Conservation (phyloP, 2,797 vertebrate genomes). For the Oophaga sylvatica region DNA sequence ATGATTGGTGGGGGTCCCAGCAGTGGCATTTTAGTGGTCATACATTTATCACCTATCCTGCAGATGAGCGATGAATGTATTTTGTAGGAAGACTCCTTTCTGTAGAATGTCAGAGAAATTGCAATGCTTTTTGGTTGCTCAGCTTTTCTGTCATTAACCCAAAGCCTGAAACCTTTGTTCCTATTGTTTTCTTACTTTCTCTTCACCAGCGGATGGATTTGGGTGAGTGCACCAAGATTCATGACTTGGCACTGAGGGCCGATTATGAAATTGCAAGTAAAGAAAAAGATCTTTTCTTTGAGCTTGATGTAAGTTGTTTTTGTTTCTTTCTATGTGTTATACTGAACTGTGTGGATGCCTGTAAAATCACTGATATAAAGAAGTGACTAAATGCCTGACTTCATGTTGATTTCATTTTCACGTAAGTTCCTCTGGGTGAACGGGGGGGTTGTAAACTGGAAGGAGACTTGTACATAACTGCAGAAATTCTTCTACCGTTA, state of each 20-base stretch:
- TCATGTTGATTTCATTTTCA: constrained; percentile 22
- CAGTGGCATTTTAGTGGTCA: too few relatives aligned
- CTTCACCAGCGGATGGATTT: constrained; percentile 91
- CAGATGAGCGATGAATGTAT: too few relatives aligned
- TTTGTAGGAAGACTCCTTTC: too few relatives aligned
- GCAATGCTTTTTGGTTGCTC: background rate
- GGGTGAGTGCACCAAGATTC: constrained; percentile 97
- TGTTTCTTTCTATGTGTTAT: constrained; percentile 25
- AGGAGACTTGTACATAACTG: background rate
- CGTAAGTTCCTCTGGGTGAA: background rate
- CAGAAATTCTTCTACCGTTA: background rate
- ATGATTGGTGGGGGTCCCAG: too few relatives aligned
- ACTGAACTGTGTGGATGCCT: constrained; percentile 24
- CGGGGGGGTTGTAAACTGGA: background rate
- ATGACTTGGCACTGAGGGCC: constrained; percentile 95
- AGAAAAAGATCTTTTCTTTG: constrained; percentile 96
- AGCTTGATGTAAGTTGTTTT: constrained; percentile 90
- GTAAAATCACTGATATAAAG: constrained; percentile 5
- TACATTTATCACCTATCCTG: too few relatives aligned
- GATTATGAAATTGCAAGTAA: constrained; percentile 99
- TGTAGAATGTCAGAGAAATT: background rate
- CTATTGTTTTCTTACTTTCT: constrained; percentile 51
- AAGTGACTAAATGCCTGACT: constrained; percentile 33
- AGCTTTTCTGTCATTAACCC: too few relatives aligned
- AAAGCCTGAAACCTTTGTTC: background rate